Conservation (phyloP, 2,888 invertebrate genomes). For the Zygothrica quintamaculata region DNA sequence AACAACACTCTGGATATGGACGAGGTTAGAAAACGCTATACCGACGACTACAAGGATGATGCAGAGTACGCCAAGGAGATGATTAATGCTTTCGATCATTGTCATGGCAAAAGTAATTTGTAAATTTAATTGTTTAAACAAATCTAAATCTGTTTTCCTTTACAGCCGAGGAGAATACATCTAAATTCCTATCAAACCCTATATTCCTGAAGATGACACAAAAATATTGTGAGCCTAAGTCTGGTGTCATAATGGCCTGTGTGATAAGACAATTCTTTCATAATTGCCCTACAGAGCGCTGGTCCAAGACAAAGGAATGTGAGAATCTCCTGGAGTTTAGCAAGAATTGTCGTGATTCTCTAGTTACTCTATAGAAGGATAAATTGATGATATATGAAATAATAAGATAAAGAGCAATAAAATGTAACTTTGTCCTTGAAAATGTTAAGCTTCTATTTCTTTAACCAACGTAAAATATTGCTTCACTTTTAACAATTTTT, state of each 20-base stretch:
- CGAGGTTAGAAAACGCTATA: conserved; percentile 52
- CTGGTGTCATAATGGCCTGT: conserved; percentile 68
- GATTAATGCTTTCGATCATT: conserved; percentile 75
- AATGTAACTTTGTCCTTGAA: background rate
- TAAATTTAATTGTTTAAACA: rapidly evolving
- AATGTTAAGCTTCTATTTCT: background rate
- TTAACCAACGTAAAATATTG: too few species aligned
- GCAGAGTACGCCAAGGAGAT: conserved; percentile 73
- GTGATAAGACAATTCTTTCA: conserved; percentile 74
- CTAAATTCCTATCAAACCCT: conserved; percentile 61
- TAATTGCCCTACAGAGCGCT: conserved; percentile 73
- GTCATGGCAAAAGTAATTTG: conserved; percentile 64
- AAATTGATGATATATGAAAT: background rate
- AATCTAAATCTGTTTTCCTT: background rate
- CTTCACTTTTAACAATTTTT: background rate
- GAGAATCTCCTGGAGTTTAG: conserved; percentile 58
- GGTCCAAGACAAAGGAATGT: conserved; percentile 71
- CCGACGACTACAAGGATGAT: conserved; percentile 45
- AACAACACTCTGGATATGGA: conserved; percentile 62
- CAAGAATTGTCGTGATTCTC: conserved; percentile 59
- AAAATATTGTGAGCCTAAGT: conserved; percentile 63
- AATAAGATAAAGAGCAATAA: background rate
- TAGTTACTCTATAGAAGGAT: conserved; percentile 28
- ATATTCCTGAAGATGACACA: conserved; percentile 47
- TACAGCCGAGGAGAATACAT: conserved; percentile 63